phyloP scores from a whole-genome alignment of 2,113 vertebrate species.

The Progne subis region DNA sequence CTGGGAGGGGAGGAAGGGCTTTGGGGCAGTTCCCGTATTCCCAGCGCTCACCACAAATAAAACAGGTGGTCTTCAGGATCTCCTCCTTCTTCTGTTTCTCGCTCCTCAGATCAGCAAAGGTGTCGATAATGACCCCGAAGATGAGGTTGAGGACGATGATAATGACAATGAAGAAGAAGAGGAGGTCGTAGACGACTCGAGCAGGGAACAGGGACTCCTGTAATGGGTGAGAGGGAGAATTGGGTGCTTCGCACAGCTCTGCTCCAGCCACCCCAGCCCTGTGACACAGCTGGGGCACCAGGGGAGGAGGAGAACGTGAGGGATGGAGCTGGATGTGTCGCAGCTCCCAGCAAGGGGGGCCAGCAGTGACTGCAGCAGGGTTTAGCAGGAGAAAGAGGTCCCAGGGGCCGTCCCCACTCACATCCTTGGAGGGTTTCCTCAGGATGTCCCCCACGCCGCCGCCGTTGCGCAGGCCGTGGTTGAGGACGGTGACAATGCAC shows the following conservation, averaged over 20 bases:
- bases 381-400: background rate
- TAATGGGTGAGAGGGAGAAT: background rate
- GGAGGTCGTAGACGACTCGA: conserved; percentile 91
- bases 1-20: background rate
- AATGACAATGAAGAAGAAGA: conserved; percentile 98
- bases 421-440: conserved; percentile 83
- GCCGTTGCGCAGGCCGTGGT: conserved; percentile 83
- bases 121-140: conserved; percentile 98
- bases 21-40: background rate
- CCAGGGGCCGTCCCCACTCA: conserved; percentile 45
- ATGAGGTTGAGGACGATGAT: conserved; percentile 98
- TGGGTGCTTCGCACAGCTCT: background rate
- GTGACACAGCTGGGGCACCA: accelerated
- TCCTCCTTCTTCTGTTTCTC: conserved; percentile 99
- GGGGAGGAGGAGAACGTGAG: background rate
- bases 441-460: conserved; percentile 84
- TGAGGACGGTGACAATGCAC: conserved; percentile 84
- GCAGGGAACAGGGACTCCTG: conserved; percentile 94
- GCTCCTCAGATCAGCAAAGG: conserved; percentile 94
- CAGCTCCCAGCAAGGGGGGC: background rate
- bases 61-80: conserved; percentile 93
- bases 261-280: background rate
- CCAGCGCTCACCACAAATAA: conserved; percentile 87
- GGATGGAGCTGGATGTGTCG: background rate
- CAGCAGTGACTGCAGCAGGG: background rate